Base-by-base conservation (phyloP, 37 sponge, comb jelly and placozoan species). In the Spongia lamella region DNA sequence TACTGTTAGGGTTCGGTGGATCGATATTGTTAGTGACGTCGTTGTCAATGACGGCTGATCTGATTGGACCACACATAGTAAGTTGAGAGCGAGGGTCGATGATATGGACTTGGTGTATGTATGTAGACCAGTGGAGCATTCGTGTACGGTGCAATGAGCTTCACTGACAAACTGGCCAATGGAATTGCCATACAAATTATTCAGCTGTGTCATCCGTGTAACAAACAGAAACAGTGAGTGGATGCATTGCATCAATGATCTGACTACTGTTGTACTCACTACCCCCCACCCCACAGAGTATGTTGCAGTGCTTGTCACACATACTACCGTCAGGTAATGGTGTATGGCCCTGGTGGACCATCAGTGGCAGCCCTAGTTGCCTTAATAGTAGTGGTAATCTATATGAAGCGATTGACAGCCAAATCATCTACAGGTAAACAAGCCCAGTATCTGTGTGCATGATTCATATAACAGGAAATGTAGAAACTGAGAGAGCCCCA, bases 121-220 rank as follows among this genome's bases (percentile, higher is more conserved):
- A 43, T 75, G 24, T 77, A 94, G 95, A 78, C 76, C 3, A 92
- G 88, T 54, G 81, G 94, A 70, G 93, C 97, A 0, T 93, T 96
- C 79, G 97, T 96, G 29, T 96, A 96, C 73, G 97, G 97, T 5
- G 78, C 89, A 15, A 96, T 96, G 97, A 90, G 92, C 25, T 93
- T 96, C 80, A 85, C 89, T 0, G 97, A 96, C 67, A 96, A 96
- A 68, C 77, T 96, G 17, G 88, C 89, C 33, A 96, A 93, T 78
- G 97, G 97, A 14, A 51, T 93, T 20, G 92, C 86, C 1, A 80
- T 96, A 20, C 89, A 88, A 32, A 50, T 88, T 53, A 88, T 93
- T 33, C 97, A 96, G 54, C 70, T 70, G 16, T 60, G 90, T 7
- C 97, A 96, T 65, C 97, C 97, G 0, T 90, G 94, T 54, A 76